Evolutionary conservation across 2,888 invertebrate genomes (phyloP).

Genomic region (Epirrita christyi): DNA sequence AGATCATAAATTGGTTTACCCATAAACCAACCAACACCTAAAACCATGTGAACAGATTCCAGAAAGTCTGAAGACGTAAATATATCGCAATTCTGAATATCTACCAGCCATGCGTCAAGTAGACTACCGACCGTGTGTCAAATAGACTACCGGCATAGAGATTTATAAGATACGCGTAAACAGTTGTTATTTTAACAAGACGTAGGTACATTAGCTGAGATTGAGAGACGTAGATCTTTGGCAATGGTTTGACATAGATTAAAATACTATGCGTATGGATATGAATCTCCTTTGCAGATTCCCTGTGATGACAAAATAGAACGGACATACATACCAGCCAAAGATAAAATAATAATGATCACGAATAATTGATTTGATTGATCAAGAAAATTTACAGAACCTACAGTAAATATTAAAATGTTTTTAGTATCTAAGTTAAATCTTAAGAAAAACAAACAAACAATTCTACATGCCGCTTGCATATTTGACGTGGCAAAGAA

Average conservation of each 20-base stretch:
- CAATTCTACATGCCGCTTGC: too few species aligned
- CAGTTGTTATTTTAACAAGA: slow-evolving; percentile 53
- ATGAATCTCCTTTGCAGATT: neutral
- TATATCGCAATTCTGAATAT: slow-evolving; percentile 44
- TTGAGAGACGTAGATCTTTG: slow-evolving; percentile 45
- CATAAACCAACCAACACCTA: slow-evolving; percentile 31
- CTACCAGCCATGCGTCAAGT: slow-evolving; percentile 45
- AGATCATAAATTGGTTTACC: slow-evolving; percentile 27
- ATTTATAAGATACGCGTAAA: slow-evolving; percentile 57
- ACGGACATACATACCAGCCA: too few species aligned
- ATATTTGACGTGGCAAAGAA: too few species aligned
- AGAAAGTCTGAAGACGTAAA: slow-evolving; percentile 30
- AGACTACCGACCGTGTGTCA: slow-evolving; percentile 40
- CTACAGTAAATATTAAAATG: too few species aligned
- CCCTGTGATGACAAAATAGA: neutral
- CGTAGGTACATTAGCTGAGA: slow-evolving; percentile 44
- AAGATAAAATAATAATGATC: too few species aligned
- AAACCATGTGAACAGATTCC: slow-evolving; percentile 28
- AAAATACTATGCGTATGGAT: neutral
- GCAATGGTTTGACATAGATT: neutral
- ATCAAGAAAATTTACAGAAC: too few species aligned
- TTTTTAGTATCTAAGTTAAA: too few species aligned
- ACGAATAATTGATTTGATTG: too few species aligned
- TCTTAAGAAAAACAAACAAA: too few species aligned
- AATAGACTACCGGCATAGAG: slow-evolving; percentile 60